Conservation (phyloP, 1,140 invertebrate genomes). For the Eupristina koningsbergeri region DNA sequence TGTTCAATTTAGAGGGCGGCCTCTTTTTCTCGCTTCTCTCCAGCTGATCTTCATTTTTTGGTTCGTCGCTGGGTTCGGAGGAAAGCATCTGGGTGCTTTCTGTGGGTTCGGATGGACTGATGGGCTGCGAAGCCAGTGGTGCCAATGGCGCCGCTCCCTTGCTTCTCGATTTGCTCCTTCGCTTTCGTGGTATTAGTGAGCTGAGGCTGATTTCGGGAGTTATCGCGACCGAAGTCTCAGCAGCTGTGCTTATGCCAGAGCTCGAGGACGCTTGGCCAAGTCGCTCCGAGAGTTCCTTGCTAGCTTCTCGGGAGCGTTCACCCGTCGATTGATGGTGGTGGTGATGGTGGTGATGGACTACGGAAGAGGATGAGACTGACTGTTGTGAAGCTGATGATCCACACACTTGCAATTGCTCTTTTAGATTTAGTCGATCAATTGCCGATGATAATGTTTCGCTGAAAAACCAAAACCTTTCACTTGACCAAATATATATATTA, state of each 20-base stretch:
- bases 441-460: slow-evolving; percentile 26
- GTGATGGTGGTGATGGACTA: slow-evolving; percentile 42
- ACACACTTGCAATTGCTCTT: background rate
- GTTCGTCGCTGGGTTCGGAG: slow-evolving; percentile 54
- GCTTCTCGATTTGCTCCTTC: slow-evolving; percentile 80
- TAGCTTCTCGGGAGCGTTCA: slow-evolving; percentile 48
- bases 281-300: slow-evolving; percentile 35
- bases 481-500: background rate
- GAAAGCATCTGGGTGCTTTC: slow-evolving; percentile 69
- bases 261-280: background rate
- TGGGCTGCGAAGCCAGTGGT: slow-evolving; percentile 73
- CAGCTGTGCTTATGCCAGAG: background rate
- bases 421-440: slow-evolving; percentile 10
- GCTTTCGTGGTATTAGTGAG: slow-evolving; percentile 78
- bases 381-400: background rate
- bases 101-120: slow-evolving; percentile 68
- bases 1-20: slow-evolving; percentile 67
- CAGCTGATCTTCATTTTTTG: slow-evolving; percentile 53
- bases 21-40: slow-evolving; percentile 65
- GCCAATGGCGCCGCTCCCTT: slow-evolving; percentile 79
- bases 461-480: slow-evolving; percentile 42
- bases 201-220: slow-evolving; percentile 72
- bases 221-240: background rate
- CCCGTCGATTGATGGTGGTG: slow-evolving; percentile 47
- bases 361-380: background rate